Evolutionary conservation across 1,140 invertebrate species (phyloP).

Genomic region (Drosophila lacertosa): DNA sequence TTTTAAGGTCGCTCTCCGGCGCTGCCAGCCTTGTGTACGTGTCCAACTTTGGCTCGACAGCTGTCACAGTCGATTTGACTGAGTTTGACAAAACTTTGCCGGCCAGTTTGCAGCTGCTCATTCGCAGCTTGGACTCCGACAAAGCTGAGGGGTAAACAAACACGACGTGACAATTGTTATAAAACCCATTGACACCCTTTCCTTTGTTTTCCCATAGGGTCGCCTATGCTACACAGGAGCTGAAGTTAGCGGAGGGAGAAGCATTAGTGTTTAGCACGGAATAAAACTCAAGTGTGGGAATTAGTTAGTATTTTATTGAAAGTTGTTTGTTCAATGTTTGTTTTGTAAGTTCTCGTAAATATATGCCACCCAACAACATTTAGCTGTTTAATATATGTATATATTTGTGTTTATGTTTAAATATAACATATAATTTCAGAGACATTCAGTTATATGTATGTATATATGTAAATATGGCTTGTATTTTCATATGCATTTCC

Average conservation of each 20-base stretch:
- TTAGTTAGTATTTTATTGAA: conserved; percentile 41
- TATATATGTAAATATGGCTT: conserved; percentile 18
- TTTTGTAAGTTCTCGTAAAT: conserved; percentile 50
- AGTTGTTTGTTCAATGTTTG: conserved; percentile 52
- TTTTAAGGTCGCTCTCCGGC: conserved; percentile 23
- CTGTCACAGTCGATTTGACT: conserved; percentile 28
- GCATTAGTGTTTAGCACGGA: conserved; percentile 47
- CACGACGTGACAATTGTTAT: not conserved
- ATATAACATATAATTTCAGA: conserved; percentile 37
- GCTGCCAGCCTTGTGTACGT: conserved; percentile 45
- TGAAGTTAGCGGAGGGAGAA: conserved; percentile 46
- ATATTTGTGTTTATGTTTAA: conserved; percentile 36
- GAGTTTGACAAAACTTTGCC: conserved; percentile 57
- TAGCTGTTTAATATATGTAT: conserved; percentile 43
- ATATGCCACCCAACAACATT: conserved; percentile 66
- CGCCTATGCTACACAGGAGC: not conserved
- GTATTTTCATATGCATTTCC: conserved; percentile 14
- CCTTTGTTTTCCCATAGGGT: conserved; percentile 5
- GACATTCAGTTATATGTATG: conserved; percentile 28
- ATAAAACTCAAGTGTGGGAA: conserved; percentile 13
- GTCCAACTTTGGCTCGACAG: conserved; percentile 54
- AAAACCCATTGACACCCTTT: no score
- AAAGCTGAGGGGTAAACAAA: conserved; percentile 45
- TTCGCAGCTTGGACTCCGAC: conserved; percentile 56
- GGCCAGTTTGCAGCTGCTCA: conserved; percentile 30